Conservation (phyloP, 2,888 invertebrate genomes). For the Ptychoptera albimana region DNA sequence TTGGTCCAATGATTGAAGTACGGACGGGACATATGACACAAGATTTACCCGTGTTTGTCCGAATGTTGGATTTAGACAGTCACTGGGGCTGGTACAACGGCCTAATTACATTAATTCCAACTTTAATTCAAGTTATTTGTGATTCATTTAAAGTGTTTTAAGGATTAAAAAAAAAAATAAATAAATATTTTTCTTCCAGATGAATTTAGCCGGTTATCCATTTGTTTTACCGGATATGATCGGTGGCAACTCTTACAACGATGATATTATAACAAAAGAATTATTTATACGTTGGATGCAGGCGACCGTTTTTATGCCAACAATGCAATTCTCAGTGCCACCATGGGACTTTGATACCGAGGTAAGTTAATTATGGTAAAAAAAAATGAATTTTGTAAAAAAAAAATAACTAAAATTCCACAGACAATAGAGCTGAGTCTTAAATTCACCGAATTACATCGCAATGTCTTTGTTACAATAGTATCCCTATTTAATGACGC, state of each 20-base stretch:
- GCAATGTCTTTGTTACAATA: constrained; percentile 34
- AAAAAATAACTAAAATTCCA: not conserved
- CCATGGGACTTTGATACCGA: constrained; percentile 26
- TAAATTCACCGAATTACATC: constrained; percentile 40
- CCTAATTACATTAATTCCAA: constrained; percentile 52
- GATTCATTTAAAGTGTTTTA: constrained; percentile 10
- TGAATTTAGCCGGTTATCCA: constrained; percentile 5
- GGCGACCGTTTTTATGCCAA: constrained; percentile 49
- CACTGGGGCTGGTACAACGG: constrained; percentile 54
- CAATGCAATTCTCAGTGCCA: constrained; percentile 49
- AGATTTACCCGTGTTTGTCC: constrained; percentile 48
- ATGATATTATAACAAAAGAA: constrained; percentile 29
- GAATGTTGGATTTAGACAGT: constrained; percentile 67
- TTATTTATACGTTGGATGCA: constrained; percentile 51
- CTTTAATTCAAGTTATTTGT: constrained; percentile 43
- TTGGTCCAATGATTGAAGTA: constrained; percentile 51
- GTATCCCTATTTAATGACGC: constrained; percentile 35
- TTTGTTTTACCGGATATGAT: constrained; percentile 52
- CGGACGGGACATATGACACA: constrained; percentile 57
- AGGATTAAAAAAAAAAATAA: no score
- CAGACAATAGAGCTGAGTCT: constrained; percentile 39
- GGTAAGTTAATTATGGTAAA: no score
- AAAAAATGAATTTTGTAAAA: no score
- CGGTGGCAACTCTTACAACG: constrained; percentile 36
- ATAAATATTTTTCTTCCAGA: constrained; percentile 11